These are phyloP conservation scores for Drosophila nigromelanica DNA, from an alignment of 1,140 invertebrate genomes.

Conservation along the genomic window DNA sequence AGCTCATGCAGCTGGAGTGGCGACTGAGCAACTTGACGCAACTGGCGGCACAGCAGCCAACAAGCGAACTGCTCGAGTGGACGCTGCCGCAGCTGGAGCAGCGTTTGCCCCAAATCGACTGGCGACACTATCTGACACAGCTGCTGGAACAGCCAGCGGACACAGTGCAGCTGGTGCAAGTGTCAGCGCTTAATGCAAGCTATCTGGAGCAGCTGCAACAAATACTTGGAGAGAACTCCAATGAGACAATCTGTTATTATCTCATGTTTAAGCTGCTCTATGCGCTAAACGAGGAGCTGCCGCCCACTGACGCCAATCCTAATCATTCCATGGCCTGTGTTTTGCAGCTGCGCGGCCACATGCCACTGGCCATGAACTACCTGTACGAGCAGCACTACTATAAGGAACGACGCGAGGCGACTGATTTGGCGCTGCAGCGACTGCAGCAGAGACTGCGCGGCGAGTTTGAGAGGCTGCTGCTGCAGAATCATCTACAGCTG, in stretches of 20 bases:
- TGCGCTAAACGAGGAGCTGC: conserved; percentile 47
- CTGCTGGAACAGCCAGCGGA: conserved; percentile 13
- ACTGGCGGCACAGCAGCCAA: background rate
- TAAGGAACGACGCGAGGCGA: conserved; percentile 17
- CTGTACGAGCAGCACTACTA: conserved; percentile 55
- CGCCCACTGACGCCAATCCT: conserved; percentile 4
- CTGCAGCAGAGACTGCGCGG: conserved; percentile 30
- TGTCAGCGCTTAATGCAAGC: conserved; percentile 21
- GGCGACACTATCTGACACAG: conserved; percentile 48
- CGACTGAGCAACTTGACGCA: conserved; percentile 37
- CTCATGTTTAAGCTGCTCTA: conserved; percentile 69
- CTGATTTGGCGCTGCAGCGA: conserved; percentile 31
- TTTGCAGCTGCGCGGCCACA: conserved; percentile 47
- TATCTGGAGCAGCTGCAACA: conserved; percentile 49
- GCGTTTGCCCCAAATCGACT: conserved; percentile 50
- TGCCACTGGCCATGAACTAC: conserved; percentile 60
- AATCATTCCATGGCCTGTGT: conserved; percentile 35
- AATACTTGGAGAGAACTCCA: conserved; percentile 37
- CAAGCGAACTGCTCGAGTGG: conserved; percentile 23
- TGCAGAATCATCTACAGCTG: conserved; percentile 46
- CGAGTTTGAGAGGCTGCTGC: conserved; percentile 39
- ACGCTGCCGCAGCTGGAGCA: conserved; percentile 38
- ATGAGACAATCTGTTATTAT: conserved; percentile 66
- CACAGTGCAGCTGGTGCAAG: conserved; percentile 42
- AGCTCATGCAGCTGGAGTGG: conserved; percentile 53